Percentiles rank a stretch among this genome's conserved stretches.
Conservation (phyloP, 2,888 invertebrate genomes). For the Parapristionchus giblindavisi region DNA sequence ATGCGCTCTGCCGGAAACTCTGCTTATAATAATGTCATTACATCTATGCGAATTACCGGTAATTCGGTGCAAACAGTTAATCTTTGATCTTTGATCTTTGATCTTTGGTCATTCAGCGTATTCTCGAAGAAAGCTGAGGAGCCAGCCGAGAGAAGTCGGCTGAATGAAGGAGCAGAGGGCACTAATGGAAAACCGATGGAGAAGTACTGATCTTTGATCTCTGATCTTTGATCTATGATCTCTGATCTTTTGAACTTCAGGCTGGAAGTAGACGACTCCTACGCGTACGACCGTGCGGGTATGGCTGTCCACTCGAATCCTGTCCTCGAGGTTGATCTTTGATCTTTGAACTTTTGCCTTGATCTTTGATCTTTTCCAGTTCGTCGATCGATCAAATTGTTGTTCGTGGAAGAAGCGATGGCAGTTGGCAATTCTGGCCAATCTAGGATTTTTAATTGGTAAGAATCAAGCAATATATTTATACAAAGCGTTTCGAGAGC, state of each 20-base stretch:
- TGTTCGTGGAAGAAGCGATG: constrained; percentile 71
- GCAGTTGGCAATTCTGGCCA: constrained; percentile 72
- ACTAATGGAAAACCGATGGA: background rate
- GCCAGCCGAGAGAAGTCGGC: background rate
- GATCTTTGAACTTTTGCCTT: background rate
- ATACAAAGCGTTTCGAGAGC: no score
- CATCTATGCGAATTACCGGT: no score
- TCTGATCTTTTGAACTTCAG: background rate
- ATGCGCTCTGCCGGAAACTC: no score
- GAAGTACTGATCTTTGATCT: background rate
- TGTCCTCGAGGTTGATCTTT: constrained; percentile 50
- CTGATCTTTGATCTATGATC: background rate
- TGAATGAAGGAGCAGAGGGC: background rate
- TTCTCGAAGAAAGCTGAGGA: constrained; percentile 18
- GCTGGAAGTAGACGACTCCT: constrained; percentile 29
- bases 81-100: no score
- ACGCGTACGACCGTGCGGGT: constrained; percentile 41
- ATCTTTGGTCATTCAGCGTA: no score
- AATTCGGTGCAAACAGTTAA: no score
- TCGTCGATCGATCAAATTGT: constrained; percentile 53
- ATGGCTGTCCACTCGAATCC: constrained; percentile 58
- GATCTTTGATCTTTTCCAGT: constrained; percentile 36
- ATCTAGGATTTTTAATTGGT: constrained; percentile 61
- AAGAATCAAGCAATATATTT: background rate
- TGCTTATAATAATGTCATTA: no score